Evolutionary conservation across 2,113 vertebrate genomes (phyloP).

Genomic region (Eretmochelys imbricata): DNA sequence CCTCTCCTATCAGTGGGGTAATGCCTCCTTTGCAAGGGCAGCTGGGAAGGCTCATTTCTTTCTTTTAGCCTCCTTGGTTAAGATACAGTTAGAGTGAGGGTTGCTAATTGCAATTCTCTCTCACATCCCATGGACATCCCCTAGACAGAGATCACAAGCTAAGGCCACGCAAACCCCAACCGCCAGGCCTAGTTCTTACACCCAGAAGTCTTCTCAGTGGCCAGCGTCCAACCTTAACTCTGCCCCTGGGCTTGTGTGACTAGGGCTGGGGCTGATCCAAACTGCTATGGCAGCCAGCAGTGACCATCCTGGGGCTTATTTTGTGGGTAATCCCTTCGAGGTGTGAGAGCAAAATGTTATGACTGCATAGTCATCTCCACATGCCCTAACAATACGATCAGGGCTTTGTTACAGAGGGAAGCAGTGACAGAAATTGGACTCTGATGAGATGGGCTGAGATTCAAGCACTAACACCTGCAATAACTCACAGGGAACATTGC

Average conservation of each 20-base stretch:
- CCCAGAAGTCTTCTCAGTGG: neutral
- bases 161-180: neutral
- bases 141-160: neutral
- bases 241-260: neutral
- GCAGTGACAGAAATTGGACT: neutral
- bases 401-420: neutral
- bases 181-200: neutral
- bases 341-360: fast-evolving
- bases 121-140: neutral
- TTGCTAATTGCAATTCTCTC: neutral
- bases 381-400: neutral
- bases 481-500: neutral
- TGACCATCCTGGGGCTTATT: neutral
- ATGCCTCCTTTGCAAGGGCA: neutral
- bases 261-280: neutral
- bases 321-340: too few relatives aligned
- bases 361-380: neutral
- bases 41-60: neutral
- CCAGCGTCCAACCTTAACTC: neutral
- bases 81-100: neutral
- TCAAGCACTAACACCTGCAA: neutral
- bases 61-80: neutral
- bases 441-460: neutral
- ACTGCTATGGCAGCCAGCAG: neutral
- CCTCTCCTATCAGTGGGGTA: neutral